phyloP scores from a whole-genome alignment of 2,888 invertebrate species.

The Nomada fabriciana region DNA sequence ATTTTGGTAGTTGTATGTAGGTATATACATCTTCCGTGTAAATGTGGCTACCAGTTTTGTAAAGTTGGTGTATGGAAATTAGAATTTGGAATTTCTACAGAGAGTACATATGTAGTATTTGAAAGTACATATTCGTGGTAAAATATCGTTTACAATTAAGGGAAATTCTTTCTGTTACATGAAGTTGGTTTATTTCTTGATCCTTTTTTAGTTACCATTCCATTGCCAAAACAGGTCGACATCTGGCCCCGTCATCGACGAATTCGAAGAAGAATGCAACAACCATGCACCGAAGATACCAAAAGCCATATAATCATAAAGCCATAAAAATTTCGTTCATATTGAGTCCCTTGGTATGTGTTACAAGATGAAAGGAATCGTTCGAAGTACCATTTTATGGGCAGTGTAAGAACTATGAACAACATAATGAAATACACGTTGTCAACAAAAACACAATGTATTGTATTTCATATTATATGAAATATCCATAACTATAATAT shows the following conservation, averaged over 20 bases:
- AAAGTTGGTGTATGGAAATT: background rate
- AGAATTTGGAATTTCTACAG: too few relatives aligned
- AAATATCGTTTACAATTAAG: background rate
- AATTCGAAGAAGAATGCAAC: slow-evolving; percentile 33
- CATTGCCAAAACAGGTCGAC: slow-evolving; percentile 18
- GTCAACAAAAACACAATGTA: too few relatives aligned
- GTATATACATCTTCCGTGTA: background rate
- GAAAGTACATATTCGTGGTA: background rate
- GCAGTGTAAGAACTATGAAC: background rate
- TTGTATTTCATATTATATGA: too few relatives aligned
- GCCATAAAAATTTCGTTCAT: slow-evolving; percentile 33
- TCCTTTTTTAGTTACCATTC: background rate
- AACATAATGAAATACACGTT: background rate
- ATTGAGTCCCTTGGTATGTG: slow-evolving; percentile 5
- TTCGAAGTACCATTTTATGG: background rate
- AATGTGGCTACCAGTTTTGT: background rate
- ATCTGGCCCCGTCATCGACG: slow-evolving; percentile 18
- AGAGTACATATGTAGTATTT: too few relatives aligned
- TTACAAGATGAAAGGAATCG: background rate
- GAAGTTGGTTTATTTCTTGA: background rate
- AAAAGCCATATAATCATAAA: slow-evolving; percentile 44
- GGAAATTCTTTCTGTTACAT: background rate
- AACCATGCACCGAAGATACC: slow-evolving; percentile 13
- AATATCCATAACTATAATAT: too few relatives aligned
- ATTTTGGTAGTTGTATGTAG: slow-evolving; percentile 10